Base-by-base conservation (phyloP, 2,797 vertebrate species). In the Pangasius krempfi region DNA sequence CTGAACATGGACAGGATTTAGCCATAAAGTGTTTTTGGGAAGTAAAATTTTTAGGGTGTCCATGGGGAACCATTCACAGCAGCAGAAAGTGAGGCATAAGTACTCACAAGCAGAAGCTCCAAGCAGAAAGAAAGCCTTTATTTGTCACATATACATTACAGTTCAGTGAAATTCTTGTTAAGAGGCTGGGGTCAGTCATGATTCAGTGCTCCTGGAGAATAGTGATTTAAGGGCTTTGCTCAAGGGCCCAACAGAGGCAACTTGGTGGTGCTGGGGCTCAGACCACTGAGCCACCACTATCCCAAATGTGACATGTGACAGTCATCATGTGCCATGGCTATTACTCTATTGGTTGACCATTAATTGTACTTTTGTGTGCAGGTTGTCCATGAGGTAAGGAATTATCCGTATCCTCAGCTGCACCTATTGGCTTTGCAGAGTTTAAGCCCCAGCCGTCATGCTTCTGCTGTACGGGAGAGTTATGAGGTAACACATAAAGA, bases 301-400 rank as follows among this genome's bases (percentile, higher is more conserved):
- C 10, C 44, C 50, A 78, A 13, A n/a, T 76, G 44, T 54, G 76
- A 54, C 50, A 54, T 30, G 25, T 76, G 10, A 50, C 13, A 16
- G 3, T 52, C n/a, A 73, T 9, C 6, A 56, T 79, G n/a, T 10
- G 50, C 14, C 30, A 56, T 80, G 78, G 27, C n/a, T 78, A 47
- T 84, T 50, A 68, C 20, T 40, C 64, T 81, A 1, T 27, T 44
- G 79, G 33, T 82, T 82, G 86, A 56, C 40, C 40, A 50, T 75
- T n/a, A 60, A 56, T 27, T 78, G 54, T 79, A 22, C 54, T n/a
- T 76, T 88, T 8, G 14, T 82, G 88, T 7, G 16, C 94, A 99
- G 98, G 98, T 99, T 86, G 97, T 99, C 93, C 98, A 99, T 89
- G 98, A 99, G 95, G 98, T 99, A 94, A 97, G 98, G 96, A 99